These are phyloP conservation scores for Lepeophtheirus nordmannii DNA, from an alignment of 2,888 invertebrate genomes.

Conservation along the genomic window DNA sequence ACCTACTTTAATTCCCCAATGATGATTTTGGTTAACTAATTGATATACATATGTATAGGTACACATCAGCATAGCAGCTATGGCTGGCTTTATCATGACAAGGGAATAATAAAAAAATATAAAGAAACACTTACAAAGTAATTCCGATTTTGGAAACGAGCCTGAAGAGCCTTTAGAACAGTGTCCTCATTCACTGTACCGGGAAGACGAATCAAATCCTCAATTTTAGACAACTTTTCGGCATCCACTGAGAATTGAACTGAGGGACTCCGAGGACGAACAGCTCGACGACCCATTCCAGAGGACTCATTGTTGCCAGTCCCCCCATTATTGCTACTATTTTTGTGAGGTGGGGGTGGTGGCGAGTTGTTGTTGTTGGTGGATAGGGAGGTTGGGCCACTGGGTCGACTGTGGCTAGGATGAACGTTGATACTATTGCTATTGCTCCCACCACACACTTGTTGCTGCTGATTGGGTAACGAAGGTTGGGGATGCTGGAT, in stretches of 20 bases:
- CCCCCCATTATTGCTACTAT: background rate
- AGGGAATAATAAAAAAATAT: no score
- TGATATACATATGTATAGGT: no score
- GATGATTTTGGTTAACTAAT: no score
- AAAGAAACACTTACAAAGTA: conserved; percentile 55
- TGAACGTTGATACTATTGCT: background rate
- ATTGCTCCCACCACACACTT: background rate
- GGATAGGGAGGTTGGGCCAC: background rate
- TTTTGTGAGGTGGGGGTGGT: background rate
- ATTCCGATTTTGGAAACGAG: conserved; percentile 66
- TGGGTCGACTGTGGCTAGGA: background rate
- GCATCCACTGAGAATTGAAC: background rate
- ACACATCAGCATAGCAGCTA: no score
- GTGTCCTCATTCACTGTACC: conserved; percentile 88
- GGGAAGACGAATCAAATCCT: conserved; percentile 78
- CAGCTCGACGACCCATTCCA: background rate
- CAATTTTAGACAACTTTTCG: conserved; percentile 43
- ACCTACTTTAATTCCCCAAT: no score
- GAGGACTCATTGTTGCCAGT: no score
- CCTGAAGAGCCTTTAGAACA: conserved; percentile 74
- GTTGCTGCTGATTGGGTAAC: no score
- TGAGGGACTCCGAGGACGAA: conserved; percentile 5
- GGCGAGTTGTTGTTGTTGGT: background rate
- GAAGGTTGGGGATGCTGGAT: conserved; percentile 9
- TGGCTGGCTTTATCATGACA: no score